Evolutionary conservation across 2,113 vertebrate species (phyloP).

Genomic region (Microcebus murinus): DNA sequence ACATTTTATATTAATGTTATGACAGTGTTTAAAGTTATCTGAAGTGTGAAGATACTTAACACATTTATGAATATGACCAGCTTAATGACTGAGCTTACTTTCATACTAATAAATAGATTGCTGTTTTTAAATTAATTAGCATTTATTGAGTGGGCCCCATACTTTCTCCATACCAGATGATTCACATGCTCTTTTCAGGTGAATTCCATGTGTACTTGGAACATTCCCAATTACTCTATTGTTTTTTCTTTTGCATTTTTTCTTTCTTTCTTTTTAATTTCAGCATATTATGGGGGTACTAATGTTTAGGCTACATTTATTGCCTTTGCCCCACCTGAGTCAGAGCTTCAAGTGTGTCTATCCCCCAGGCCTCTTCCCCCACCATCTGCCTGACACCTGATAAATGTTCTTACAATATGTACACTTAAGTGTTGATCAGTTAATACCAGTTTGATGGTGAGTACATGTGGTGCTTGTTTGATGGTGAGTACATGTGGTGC

Average conservation of each 20-base stretch:
- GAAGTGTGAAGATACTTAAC: neutral
- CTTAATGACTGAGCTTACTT: neutral
- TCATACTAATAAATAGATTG: neutral
- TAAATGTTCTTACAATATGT: too few relatives aligned
- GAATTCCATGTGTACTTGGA: neutral
- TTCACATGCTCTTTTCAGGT: neutral
- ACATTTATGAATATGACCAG: neutral
- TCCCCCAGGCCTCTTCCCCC: too few relatives aligned
- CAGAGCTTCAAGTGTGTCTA: too few relatives aligned
- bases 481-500: too few relatives aligned
- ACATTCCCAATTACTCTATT: neutral
- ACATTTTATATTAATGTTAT: neutral
- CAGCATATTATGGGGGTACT: too few relatives aligned
- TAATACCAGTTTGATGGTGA: too few relatives aligned
- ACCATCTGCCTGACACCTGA: too few relatives aligned
- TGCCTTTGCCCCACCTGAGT: too few relatives aligned
- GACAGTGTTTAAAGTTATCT: neutral
- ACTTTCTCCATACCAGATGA: neutral
- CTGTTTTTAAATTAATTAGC: neutral
- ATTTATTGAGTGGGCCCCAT: rapidly evolving
- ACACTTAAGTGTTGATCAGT: too few relatives aligned
- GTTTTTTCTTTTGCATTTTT: neutral
- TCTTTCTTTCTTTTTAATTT: neutral
- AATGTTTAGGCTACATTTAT: too few relatives aligned
- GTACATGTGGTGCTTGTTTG: too few relatives aligned